Percentiles rank a stretch among this genome's conserved stretches.
phyloP scores from a whole-genome alignment of 1,140 invertebrate genomes.

The Drosophila aff. region DNA sequence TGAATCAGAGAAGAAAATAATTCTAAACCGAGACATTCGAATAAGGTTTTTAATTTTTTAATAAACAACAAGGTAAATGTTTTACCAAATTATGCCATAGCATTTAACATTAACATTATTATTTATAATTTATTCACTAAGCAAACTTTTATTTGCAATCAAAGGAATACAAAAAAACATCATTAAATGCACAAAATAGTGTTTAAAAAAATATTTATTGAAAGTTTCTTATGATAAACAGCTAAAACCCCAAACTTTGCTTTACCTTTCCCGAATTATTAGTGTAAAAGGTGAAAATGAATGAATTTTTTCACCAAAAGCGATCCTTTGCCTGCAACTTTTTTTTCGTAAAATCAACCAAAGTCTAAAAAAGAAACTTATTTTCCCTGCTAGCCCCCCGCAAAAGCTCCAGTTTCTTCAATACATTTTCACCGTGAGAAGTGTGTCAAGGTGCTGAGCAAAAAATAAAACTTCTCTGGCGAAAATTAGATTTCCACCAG shows the following conservation, averaged over 20 bases:
- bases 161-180: not conserved
- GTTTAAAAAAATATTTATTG: not conserved
- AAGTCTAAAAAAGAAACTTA: constrained; percentile 14
- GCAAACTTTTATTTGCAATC: not conserved
- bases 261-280: not conserved
- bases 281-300: not conserved
- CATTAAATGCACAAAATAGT: not conserved
- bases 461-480: constrained; percentile 8
- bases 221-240: not conserved
- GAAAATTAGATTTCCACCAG: constrained; percentile 39
- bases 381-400: not conserved
- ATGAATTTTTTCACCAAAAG: not conserved
- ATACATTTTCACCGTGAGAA: constrained; percentile 15
- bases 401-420: constrained; percentile 16
- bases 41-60: not conserved
- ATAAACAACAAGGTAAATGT: no score
- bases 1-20: not conserved
- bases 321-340: not conserved
- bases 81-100: no score
- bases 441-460: constrained; percentile 32
- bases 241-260: not conserved
- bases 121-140: not conserved
- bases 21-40: not conserved
- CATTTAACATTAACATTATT: not conserved
- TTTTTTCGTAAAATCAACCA: constrained; percentile 1